Evolutionary conservation across 64 coral and sea anemone genomes (phyloP).

Genomic region (Astreopora myriophthalma): DNA sequence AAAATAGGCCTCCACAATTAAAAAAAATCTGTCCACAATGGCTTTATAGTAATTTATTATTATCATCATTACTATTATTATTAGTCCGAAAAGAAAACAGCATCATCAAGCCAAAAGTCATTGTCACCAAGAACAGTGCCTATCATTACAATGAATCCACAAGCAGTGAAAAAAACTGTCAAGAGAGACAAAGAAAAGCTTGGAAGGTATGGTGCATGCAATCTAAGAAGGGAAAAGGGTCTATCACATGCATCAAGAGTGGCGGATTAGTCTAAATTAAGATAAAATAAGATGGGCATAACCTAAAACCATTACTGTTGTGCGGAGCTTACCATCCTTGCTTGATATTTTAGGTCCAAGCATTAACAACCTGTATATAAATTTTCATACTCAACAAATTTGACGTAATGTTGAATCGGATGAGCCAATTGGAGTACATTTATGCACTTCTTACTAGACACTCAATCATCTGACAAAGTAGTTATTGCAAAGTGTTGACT

Average conservation of each 20-base stretch:
- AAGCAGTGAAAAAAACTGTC: conserved; percentile 5
- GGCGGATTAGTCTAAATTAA: not conserved
- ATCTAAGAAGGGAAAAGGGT: not conserved
- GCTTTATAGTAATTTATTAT: too few species aligned
- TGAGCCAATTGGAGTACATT: not conserved
- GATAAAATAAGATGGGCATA: not conserved
- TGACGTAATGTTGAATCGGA: not conserved
- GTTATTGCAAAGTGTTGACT: not conserved
- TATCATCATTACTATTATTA: too few species aligned
- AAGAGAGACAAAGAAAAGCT: conserved; percentile 27
- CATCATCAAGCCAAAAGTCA: too few species aligned
- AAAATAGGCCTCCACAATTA: too few species aligned
- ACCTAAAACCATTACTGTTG: not conserved
- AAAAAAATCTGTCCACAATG: too few species aligned
- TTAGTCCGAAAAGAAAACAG: too few species aligned
- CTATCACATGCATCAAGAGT: not conserved
- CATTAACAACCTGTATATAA: not conserved
- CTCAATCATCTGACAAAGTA: not conserved
- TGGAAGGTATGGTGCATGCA: not conserved
- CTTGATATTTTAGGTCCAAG: not conserved
- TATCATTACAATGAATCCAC: conserved; percentile 22
- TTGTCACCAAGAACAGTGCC: not conserved
- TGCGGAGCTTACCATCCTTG: not conserved
- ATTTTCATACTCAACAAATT: not conserved
- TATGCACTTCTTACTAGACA: not conserved